Conservation (phyloP, 2,113 vertebrate species). For the Trematomus loennbergii region DNA sequence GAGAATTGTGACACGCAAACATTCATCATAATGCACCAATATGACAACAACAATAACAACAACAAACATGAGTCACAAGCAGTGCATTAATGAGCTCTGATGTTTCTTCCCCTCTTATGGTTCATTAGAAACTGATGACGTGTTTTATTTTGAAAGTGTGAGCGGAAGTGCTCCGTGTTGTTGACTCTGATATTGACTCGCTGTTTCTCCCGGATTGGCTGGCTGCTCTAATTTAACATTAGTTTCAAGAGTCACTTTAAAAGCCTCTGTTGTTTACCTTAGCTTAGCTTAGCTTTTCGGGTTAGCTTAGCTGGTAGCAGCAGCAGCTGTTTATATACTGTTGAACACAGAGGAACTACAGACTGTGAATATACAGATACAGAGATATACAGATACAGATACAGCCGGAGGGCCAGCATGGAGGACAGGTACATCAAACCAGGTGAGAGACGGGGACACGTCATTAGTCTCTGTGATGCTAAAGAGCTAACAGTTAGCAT, state of each 20-base stretch:
- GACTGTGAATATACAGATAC: too few species aligned
- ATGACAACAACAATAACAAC: too few species aligned
- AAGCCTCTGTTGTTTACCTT: neutral
- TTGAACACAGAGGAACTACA: too few species aligned
- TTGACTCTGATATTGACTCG: neutral
- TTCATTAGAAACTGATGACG: too few species aligned
- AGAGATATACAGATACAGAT: too few species aligned
- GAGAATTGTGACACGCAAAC: neutral
- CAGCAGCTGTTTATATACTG: too few species aligned
- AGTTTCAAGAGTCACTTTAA: neutral
- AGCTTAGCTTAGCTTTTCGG: neutral
- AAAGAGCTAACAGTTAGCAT: too few species aligned
- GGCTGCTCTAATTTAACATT: neutral
- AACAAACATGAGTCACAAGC: too few species aligned
- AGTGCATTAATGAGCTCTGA: too few species aligned
- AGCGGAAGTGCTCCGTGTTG: neutral
- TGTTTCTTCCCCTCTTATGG: too few species aligned
- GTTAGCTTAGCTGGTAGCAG: conserved; percentile 34
- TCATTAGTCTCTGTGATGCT: too few species aligned
- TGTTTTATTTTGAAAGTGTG: conserved; percentile 29
- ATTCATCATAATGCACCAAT: neutral
- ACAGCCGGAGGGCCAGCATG: conserved; percentile 42
- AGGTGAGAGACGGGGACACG: conserved; percentile 48
- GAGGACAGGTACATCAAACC: conserved; percentile 78
- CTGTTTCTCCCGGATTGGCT: too few species aligned